Conservation (phyloP, 2,888 invertebrate species). For the Tetanocera ferruginea region DNA sequence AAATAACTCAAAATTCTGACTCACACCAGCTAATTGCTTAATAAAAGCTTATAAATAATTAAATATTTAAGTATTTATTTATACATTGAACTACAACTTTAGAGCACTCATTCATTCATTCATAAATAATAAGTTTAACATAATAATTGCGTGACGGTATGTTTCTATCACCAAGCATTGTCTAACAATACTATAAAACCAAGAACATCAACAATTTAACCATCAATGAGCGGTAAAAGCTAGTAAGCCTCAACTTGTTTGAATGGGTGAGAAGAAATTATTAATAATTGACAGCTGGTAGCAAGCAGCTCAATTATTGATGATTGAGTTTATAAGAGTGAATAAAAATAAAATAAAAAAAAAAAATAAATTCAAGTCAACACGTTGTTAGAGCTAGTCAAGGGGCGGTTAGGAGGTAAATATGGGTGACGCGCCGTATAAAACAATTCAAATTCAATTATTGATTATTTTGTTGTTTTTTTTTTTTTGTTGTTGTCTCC, state of each 20-base stretch:
- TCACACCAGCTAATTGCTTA: too few relatives aligned
- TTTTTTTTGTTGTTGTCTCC: neutral
- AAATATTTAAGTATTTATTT: too few relatives aligned
- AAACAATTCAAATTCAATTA: constrained; percentile 14
- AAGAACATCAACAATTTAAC: neutral
- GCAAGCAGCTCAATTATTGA: constrained; percentile 12
- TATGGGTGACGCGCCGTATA: neutral
- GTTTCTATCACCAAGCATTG: too few relatives aligned
- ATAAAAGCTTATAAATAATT: too few relatives aligned
- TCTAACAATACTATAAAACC: neutral
- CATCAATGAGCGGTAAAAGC: neutral
- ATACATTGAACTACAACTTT: too few relatives aligned
- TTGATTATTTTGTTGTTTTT: neutral
- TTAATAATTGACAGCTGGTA: neutral
- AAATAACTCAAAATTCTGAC: too few relatives aligned
- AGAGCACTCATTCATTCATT: too few relatives aligned
- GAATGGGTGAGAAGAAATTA: neutral
- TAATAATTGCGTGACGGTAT: neutral
- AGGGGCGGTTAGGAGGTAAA: neutral
- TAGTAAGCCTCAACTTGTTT: neutral
- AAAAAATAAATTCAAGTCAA: neutral
- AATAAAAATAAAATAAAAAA: neutral
- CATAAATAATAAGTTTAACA: too few relatives aligned
- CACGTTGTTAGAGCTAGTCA: neutral
- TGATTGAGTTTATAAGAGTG: neutral